These are phyloP conservation scores for Galago senegalensis DNA, from an alignment of 2,797 vertebrate genomes.

Conservation along the genomic window DNA sequence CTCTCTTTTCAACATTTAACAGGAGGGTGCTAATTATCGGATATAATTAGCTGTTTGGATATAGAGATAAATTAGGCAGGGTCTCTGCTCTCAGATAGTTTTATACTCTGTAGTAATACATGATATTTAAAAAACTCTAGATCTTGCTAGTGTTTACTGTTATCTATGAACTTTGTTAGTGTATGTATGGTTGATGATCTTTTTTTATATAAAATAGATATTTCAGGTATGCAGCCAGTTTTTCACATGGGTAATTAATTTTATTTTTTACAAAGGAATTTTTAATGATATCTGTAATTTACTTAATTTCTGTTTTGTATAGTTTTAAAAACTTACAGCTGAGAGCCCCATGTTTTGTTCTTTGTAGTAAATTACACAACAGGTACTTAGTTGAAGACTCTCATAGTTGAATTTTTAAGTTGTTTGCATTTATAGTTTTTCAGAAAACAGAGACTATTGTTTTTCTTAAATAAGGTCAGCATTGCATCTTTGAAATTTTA, in stretches of 20 bases:
- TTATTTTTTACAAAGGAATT: conserved; percentile 16
- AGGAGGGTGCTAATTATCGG: conserved; percentile 30
- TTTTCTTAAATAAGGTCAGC: conserved; percentile 58
- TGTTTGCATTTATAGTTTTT: conserved; percentile 69
- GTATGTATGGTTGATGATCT: conserved; percentile 9
- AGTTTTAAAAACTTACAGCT: conserved; percentile 64
- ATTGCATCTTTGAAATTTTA: conserved; percentile 69
- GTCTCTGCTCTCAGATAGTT: conserved; percentile 42
- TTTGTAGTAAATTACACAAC: conserved; percentile 62
- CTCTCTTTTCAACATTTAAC: conserved; percentile 25
- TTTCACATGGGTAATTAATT: conserved; percentile 48
- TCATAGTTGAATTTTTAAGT: conserved; percentile 71
- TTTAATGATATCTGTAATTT: conserved; percentile 37
- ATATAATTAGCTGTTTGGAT: not conserved
- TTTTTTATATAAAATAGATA: conserved; percentile 33
- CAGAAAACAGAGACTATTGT: conserved; percentile 60
- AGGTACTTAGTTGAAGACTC: conserved; percentile 59
- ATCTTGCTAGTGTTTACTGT: conserved; percentile 56
- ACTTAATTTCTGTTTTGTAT: conserved; percentile 56
- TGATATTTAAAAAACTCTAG: conserved; percentile 50
- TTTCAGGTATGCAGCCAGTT: conserved; percentile 22
- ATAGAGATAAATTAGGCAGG: conserved; percentile 17
- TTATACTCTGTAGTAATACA: conserved; percentile 43
- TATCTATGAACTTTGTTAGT: conserved; percentile 60
- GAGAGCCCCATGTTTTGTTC: conserved; percentile 33